Conservation (phyloP, 1,140 invertebrate genomes). For the Pectinophora gossypiella region DNA sequence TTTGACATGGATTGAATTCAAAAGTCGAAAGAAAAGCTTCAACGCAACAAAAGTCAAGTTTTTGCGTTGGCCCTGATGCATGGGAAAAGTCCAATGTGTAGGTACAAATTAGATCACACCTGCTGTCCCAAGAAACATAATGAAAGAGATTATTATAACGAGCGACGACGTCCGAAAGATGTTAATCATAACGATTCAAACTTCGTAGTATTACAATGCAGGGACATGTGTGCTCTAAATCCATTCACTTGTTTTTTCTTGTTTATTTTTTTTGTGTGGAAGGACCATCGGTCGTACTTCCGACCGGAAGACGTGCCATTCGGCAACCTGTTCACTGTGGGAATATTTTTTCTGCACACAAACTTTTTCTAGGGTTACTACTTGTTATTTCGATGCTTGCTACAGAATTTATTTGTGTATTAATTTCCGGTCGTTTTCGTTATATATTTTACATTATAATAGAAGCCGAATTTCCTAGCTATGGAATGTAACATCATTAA, state of each 20-base stretch:
- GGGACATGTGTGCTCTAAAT: constrained; percentile 52
- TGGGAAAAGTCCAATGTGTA: constrained; percentile 51
- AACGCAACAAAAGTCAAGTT: constrained; percentile 18
- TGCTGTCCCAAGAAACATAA: constrained; percentile 25
- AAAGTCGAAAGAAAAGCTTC: constrained; percentile 24
- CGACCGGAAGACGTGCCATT: constrained; percentile 63
- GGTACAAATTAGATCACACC: constrained; percentile 34
- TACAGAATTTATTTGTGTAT: too few relatives aligned
- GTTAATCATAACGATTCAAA: constrained; percentile 46
- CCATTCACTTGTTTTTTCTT: constrained; percentile 39
- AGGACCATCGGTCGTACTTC: constrained; percentile 66
- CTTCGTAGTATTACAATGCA: constrained; percentile 31
- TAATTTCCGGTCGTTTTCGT: too few relatives aligned
- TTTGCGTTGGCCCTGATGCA: constrained; percentile 12
- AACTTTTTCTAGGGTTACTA: constrained; percentile 3
- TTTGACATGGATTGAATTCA: constrained; percentile 27
- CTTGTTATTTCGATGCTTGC: too few relatives aligned
- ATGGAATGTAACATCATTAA: too few relatives aligned
- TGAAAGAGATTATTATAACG: constrained; percentile 39
- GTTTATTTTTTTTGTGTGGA: constrained; percentile 38
- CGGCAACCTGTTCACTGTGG: constrained; percentile 66
- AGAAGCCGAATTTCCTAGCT: too few relatives aligned
- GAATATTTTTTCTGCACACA: constrained; percentile 55
- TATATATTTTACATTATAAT: too few relatives aligned
- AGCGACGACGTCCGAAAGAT: constrained; percentile 43